Base-by-base conservation (phyloP, 1,140 invertebrate genomes). In the Argopecten irradians region DNA sequence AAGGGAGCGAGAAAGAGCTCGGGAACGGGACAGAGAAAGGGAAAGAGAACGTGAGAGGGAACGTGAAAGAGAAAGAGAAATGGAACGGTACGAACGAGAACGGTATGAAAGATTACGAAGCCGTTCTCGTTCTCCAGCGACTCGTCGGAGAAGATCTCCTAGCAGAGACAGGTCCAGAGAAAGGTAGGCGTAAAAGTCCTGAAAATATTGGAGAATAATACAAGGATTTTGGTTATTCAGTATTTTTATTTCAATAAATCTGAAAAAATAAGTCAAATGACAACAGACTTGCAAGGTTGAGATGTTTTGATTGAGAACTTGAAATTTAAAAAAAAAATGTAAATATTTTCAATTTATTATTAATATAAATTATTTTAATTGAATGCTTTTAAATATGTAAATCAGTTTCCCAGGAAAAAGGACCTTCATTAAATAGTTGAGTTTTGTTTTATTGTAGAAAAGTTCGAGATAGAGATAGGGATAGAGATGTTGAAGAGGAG, bases 161-260 rank as follows among this genome's bases (percentile, higher is more conserved):
- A 71, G 55, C 28, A 71, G 55, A 71, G 55, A 71, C n/a, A 71
- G 97, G 84, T 98, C 98, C 94, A 97, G 98, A 94, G 98, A 99
- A 88, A 93, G 91, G 86, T 87, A 87, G 87, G 43, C 55, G 71
- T 35, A 33, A 71, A 19, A n/a, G n/a, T n/a, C n/a, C n/a, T n/a
- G n/a, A n/a, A 34, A 36, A 22, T 39, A 39, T 0, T 22, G 41
- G 86, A 88, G 88, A n/a, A n/a, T n/a, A n/a, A n/a, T n/a, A n/a
- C n/a, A n/a, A n/a, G n/a, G n/a, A n/a, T n/a, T n/a, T n/a, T n/a
- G n/a, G n/a, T n/a, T n/a, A n/a, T n/a, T n/a, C n/a, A n/a, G n/a
- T n/a, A n/a, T n/a, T n/a, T n/a, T n/a, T n/a, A n/a, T n/a, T n/a
- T n/a, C n/a, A n/a, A n/a, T n/a, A n/a, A n/a, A n/a, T n/a, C n/a